phyloP scores from a whole-genome alignment of 2,888 invertebrate species.

The Stenodera caucasica region DNA sequence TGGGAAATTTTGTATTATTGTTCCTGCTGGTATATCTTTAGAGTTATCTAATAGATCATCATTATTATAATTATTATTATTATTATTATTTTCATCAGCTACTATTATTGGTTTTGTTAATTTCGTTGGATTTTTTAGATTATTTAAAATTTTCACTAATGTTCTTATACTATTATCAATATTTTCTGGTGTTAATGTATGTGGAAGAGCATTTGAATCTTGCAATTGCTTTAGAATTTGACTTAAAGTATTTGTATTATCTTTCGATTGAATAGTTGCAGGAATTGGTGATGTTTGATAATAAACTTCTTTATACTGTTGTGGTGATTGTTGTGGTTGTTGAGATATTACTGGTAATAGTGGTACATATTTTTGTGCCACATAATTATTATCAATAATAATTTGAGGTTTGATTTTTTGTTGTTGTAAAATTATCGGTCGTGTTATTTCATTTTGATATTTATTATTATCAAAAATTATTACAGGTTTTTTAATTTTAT shows the following conservation, averaged over 20 bases:
- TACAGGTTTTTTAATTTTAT: conserved; percentile 5
- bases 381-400: conserved; percentile 18
- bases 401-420: conserved; percentile 7
- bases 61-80: conserved; percentile 43
- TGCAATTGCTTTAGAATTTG: conserved; percentile 73
- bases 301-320: conserved; percentile 9
- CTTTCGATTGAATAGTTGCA: conserved; percentile 25
- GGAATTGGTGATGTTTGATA: conserved; percentile 15
- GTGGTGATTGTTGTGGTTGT: not conserved
- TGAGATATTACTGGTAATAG: not conserved
- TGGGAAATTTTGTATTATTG: conserved; percentile 46
- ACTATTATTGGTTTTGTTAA: conserved; percentile 51
- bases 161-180: conserved; percentile 79
- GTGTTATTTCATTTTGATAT: too few relatives aligned
- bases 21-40: conserved; percentile 38
- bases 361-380: conserved; percentile 17
- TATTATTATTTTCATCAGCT: conserved; percentile 46
- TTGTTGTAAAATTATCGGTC: not conserved
- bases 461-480: not conserved
- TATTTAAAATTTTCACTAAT: conserved; percentile 72
- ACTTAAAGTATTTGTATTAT: conserved; percentile 52
- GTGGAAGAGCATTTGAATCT: conserved; percentile 74
- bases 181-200: conserved; percentile 74
- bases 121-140: conserved; percentile 60
- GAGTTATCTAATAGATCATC: conserved; percentile 36